These are phyloP conservation scores for Amiota minor DNA, from an alignment of 2,888 invertebrate genomes.

Conservation along the genomic window DNA sequence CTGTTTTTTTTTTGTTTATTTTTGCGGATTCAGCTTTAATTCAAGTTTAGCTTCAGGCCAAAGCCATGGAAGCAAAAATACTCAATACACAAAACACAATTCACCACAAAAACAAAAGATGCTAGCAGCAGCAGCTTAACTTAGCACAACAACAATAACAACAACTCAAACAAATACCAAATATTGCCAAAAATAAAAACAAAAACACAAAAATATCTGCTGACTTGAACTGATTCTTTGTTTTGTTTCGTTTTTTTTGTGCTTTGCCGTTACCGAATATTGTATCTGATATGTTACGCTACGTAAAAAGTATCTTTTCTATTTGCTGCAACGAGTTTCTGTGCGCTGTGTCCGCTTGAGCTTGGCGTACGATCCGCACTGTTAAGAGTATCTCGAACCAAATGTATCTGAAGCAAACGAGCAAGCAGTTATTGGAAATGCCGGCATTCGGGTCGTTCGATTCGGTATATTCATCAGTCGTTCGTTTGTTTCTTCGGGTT, in stretches of 20 bases:
- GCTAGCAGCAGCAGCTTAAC: slow-evolving; percentile 30
- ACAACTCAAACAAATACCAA: neutral
- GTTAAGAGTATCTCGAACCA: slow-evolving; percentile 45
- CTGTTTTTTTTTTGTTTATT: slow-evolving; percentile 32
- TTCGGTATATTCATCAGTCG: slow-evolving; percentile 13
- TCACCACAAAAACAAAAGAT: slow-evolving; percentile 49
- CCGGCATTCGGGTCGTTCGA: slow-evolving; percentile 27
- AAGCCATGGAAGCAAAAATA: slow-evolving; percentile 30
- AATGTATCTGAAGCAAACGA: slow-evolving; percentile 43
- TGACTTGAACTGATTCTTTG: slow-evolving; percentile 44
- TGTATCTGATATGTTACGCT: neutral
- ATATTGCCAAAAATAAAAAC: slow-evolving; percentile 28
- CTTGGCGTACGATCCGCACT: slow-evolving; percentile 45
- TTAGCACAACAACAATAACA: neutral
- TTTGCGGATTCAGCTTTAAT: slow-evolving; percentile 65
- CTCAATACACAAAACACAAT: slow-evolving; percentile 42
- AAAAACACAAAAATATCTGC: slow-evolving; percentile 40
- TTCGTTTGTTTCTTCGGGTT: slow-evolving; percentile 20
- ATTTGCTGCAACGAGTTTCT: slow-evolving; percentile 23
- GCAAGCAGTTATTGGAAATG: neutral
- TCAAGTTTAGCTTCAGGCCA: slow-evolving; percentile 62
- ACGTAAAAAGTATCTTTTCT: slow-evolving; percentile 16
- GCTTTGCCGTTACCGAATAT: slow-evolving; percentile 31
- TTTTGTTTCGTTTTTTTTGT: slow-evolving; percentile 16
- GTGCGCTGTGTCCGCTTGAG: slow-evolving; percentile 16